Percentiles rank a stretch among this genome's conserved stretches.
These are phyloP conservation scores for Nettapus auritus DNA, from an alignment of 2,113 vertebrate genomes.

Conservation along the genomic window DNA sequence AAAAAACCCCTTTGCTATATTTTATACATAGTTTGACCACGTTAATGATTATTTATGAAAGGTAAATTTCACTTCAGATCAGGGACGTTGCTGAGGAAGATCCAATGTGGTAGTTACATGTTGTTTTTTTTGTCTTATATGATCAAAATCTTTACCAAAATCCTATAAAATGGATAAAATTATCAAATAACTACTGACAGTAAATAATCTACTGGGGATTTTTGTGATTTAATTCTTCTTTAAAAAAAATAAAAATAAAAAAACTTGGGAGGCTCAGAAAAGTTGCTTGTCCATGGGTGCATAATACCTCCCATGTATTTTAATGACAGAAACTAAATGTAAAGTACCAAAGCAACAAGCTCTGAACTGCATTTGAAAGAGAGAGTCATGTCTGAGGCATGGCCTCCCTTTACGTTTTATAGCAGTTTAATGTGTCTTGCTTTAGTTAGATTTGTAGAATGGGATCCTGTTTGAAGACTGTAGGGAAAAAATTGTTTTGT, in stretches of 20 bases:
- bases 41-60: not conserved
- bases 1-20: not conserved
- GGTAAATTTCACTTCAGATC: not conserved
- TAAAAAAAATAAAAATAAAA: not conserved
- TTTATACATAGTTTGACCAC: not conserved
- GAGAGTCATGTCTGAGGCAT: not conserved
- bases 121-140: no score
- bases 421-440: not conserved
- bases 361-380: not conserved
- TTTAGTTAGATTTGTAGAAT: not conserved
- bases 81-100: not conserved
- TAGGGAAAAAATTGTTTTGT: not conserved
- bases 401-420: not conserved
- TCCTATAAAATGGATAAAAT: not conserved
- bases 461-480: not conserved
- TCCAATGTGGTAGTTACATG: fast-evolving
- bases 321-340: not conserved
- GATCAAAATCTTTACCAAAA: not conserved
- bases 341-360: not conserved
- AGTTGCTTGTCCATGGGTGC: not conserved
- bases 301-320: not conserved
- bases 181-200: no score
- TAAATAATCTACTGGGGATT: no score
- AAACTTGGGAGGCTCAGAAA: not conserved
- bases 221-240: not conserved